These are phyloP conservation scores for Drosophila guanche DNA, from an alignment of 1,140 invertebrate species.

Conservation along the genomic window DNA sequence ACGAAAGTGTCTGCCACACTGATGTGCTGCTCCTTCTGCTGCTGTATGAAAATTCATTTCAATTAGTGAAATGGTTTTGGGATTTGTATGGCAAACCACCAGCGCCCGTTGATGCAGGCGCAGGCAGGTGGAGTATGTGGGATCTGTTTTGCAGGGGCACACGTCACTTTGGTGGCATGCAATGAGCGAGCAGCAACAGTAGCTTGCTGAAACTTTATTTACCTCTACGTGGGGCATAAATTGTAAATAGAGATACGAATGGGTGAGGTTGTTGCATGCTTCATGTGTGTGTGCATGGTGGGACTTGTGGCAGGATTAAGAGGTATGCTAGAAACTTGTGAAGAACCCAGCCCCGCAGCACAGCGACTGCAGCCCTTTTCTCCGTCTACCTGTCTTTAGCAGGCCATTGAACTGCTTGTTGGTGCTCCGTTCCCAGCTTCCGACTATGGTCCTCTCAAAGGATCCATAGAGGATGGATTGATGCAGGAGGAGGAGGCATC, in stretches of 20 bases:
- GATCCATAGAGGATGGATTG: no score
- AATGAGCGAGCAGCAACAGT: conserved; percentile 25
- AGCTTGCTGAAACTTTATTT: conserved; percentile 76
- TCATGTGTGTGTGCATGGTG: conserved; percentile 23
- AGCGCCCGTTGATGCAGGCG: conserved; percentile 23
- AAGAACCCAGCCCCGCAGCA: not conserved
- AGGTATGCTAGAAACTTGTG: conserved; percentile 38
- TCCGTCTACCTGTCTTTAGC: conserved; percentile 18
- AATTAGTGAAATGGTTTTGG: conserved; percentile 83
- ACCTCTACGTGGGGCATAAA: conserved; percentile 71
- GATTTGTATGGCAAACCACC: conserved; percentile 70
- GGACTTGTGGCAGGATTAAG: conserved; percentile 46
- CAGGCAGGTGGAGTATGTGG: not conserved
- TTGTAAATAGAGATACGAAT: conserved; percentile 71
- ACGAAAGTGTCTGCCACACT: conserved; percentile 61
- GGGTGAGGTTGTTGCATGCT: conserved; percentile 3
- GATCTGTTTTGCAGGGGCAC: conserved; percentile 4
- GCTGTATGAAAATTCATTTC: conserved; percentile 80
- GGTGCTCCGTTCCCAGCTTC: not conserved
- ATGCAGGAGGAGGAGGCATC: conserved; percentile 1
- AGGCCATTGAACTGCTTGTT: conserved; percentile 60
- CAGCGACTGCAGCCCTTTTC: not conserved
- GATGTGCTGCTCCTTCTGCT: conserved; percentile 24
- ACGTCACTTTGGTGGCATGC: conserved; percentile 53
- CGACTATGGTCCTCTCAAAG: conserved; percentile 5